Conservation (phyloP, 2,113 vertebrate species). For the Tamias sibiricus region DNA sequence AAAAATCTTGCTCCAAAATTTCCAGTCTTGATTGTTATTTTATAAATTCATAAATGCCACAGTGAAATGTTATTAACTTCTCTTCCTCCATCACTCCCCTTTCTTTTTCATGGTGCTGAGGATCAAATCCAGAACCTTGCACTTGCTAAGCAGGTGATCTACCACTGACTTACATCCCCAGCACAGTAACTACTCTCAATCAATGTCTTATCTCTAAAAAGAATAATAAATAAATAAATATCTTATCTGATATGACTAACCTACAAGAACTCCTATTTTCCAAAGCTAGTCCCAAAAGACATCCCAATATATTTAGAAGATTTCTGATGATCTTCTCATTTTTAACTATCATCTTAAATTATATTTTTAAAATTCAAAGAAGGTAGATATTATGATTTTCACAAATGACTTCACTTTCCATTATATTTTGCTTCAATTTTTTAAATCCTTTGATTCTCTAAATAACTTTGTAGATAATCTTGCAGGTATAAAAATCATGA, state of each 20-base stretch:
- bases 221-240: background rate
- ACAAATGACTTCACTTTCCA: slow-evolving; percentile 47
- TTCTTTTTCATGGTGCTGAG: background rate
- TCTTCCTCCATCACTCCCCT: background rate
- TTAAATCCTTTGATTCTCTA: background rate
- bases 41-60: slow-evolving; percentile 35
- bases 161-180: background rate
- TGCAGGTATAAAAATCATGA: slow-evolving; percentile 21
- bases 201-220: background rate
- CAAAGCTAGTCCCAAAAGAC: background rate
- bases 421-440: slow-evolving; percentile 50
- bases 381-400: background rate
- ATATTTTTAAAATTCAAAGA: slow-evolving; percentile 46
- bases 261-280: slow-evolving; percentile 1
- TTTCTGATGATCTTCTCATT: slow-evolving; percentile 18
- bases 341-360: slow-evolving; percentile 42
- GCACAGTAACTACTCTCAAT: background rate
- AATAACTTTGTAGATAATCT: background rate
- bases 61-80: background rate
- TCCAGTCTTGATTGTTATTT: background rate
- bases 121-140: background rate
- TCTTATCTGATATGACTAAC: background rate
- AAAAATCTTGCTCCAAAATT: slow-evolving; percentile 45
- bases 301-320: background rate
- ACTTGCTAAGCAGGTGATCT: background rate